Percentiles rank a stretch among this genome's conserved stretches.
phyloP scores from a whole-genome alignment of 1,140 invertebrate genomes.

The Diachasma alloeum region DNA sequence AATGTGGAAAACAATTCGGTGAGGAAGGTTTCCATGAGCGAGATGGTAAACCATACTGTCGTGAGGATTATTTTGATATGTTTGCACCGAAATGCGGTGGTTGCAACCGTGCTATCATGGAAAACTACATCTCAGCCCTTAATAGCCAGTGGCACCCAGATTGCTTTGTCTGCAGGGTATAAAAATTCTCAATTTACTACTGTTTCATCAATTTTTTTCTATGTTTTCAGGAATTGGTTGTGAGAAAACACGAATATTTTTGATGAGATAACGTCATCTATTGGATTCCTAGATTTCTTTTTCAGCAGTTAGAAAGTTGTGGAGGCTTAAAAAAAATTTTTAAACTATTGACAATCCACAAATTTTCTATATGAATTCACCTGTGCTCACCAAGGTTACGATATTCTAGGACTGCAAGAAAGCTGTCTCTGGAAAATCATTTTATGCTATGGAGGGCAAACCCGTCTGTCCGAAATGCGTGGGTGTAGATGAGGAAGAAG shows the following conservation, averaged over 20 bases:
- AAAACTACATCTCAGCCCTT: conserved; percentile 98
- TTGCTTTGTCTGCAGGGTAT: conserved; percentile 99
- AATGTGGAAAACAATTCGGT: conserved; percentile 96
- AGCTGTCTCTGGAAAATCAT: conserved; percentile 90
- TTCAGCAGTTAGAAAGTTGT: not conserved
- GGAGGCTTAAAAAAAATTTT: not conserved
- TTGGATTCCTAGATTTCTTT: not conserved
- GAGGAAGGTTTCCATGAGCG: conserved; percentile 96
- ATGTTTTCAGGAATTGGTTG: not conserved
- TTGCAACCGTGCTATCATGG: conserved; percentile 96
- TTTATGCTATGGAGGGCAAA: conserved; percentile 94
- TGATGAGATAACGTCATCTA: not conserved
- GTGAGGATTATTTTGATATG: conserved; percentile 97
- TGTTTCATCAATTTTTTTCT: conserved; percentile 20
- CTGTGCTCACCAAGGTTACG: conserved; percentile 23
- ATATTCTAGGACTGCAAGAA: conserved; percentile 88
- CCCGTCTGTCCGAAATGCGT: conserved; percentile 90
- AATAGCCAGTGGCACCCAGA: conserved; percentile 99
- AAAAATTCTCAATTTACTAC: conserved; percentile 52
- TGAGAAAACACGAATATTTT: not conserved
- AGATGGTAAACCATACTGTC: conserved; percentile 93
- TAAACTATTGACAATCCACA: not conserved
- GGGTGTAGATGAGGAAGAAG: conserved; percentile 88
- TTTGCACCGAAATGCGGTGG: conserved; percentile 99
- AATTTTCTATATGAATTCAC: not conserved